Evolutionary conservation across 1,140 invertebrate genomes (phyloP).

Genomic region (Hypsibius dujardini): DNA sequence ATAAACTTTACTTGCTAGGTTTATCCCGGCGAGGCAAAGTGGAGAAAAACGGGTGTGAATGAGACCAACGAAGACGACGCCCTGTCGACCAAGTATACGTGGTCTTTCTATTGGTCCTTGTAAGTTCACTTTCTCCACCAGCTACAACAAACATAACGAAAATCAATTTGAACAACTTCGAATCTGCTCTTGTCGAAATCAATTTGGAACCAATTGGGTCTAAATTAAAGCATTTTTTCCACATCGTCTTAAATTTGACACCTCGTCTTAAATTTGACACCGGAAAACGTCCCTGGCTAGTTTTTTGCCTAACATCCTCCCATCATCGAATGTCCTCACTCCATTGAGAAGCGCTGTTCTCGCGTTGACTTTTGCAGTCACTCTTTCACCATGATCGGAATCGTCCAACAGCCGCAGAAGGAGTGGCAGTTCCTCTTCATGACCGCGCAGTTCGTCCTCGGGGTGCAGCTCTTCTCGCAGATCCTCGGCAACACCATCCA

Average conservation of each 20-base stretch:
- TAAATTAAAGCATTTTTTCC: too few species aligned
- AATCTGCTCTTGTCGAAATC: too few species aligned
- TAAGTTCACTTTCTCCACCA: background rate
- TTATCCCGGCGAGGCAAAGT: background rate
- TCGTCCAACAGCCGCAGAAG: background rate
- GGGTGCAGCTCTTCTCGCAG: background rate
- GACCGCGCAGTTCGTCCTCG: background rate
- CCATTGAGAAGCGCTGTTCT: too few species aligned
- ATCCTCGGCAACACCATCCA: background rate
- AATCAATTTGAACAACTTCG: background rate
- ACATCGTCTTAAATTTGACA: too few species aligned
- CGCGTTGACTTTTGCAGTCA: too few species aligned
- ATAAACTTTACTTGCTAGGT: background rate
- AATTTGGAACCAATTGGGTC: too few species aligned
- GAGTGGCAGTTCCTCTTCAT: constrained; percentile 5
- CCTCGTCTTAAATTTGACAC: too few species aligned
- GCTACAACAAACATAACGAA: background rate
- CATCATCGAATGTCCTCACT: too few species aligned
- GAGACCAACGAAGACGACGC: background rate
- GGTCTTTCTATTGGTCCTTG: constrained; percentile 1
- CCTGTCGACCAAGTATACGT: background rate
- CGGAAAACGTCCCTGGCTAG: too few species aligned
- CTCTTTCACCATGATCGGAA: background rate
- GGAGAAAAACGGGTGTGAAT: background rate
- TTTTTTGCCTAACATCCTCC: too few species aligned